Evolutionary conservation across 2,113 vertebrate genomes (phyloP).

Genomic region (Dipodomys ordii): DNA sequence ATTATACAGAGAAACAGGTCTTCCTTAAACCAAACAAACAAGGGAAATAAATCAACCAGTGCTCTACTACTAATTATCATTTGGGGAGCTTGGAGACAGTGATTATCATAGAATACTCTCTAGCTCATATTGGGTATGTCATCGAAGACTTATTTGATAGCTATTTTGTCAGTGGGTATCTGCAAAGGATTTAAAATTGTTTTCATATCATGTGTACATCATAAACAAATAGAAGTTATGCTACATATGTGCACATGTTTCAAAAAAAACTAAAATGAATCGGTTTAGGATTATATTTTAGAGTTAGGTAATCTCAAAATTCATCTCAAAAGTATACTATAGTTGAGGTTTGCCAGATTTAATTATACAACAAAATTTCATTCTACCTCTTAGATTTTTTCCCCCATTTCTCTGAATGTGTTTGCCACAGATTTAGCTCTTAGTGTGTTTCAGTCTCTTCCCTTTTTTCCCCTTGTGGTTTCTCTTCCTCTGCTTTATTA

Average conservation of each 20-base stretch:
- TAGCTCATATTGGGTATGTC: not conserved
- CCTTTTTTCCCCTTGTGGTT: not conserved
- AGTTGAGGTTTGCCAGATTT: conserved; percentile 1
- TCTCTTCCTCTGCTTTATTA: not conserved
- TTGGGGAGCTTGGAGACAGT: not conserved
- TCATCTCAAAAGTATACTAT: not conserved
- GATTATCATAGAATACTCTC: not conserved
- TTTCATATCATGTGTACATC: not conserved
- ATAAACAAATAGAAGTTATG: not conserved
- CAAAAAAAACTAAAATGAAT: conserved; percentile 7
- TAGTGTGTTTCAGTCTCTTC: not conserved
- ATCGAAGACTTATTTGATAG: not conserved
- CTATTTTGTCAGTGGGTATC: not conserved
- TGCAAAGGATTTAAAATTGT: not conserved
- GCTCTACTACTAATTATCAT: not conserved
- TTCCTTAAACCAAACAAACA: not conserved
- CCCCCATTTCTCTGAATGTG: not conserved
- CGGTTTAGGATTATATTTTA: conserved; percentile 25
- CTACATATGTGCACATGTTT: not conserved
- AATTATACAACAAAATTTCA: not conserved
- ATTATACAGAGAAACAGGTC: not conserved
- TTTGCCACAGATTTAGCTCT: not conserved
- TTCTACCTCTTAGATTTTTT: not conserved
- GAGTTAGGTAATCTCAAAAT: not conserved
- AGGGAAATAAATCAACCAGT: not conserved